Evolutionary conservation across 2,113 vertebrate genomes (phyloP).

Genomic region (Thoracochromis brauschi): DNA sequence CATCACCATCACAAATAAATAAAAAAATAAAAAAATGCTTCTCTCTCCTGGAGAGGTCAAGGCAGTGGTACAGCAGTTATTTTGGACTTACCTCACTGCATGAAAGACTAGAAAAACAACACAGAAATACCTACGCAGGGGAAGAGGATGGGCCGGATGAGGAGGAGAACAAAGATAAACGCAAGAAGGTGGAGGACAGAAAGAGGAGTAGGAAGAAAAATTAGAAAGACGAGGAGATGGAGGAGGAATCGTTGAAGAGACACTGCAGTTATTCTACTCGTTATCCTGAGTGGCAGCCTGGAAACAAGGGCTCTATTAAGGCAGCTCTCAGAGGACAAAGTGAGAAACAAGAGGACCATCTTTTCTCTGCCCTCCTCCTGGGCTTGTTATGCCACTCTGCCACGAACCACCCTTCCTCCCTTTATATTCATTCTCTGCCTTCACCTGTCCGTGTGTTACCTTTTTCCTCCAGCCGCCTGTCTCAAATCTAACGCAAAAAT

Average conservation of each 20-base stretch:
- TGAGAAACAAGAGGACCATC: neutral
- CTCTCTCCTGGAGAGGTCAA: slow-evolving; percentile 19
- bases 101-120: neutral
- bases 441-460: neutral
- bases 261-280: slow-evolving; percentile 41
- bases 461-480: neutral
- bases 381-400: slow-evolving; percentile 28
- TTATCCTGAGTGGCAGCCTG: slow-evolving; percentile 63
- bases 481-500: slow-evolving; percentile 14
- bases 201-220: neutral
- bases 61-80: neutral
- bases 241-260: neutral
- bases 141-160: neutral
- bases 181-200: neutral
- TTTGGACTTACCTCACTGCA: slow-evolving; percentile 1
- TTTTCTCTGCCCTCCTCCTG: slow-evolving; percentile 15
- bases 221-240: neutral
- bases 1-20: neutral
- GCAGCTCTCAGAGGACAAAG: slow-evolving; percentile 47
- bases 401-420: neutral
- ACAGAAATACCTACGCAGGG: neutral
- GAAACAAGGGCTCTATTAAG: slow-evolving; percentile 60
- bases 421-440: neutral
- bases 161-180: neutral
- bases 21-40: neutral